A percentile compares a stretch with the other conserved stretches of the same genome.
Conservation (phyloP, 2,113 vertebrate species). For the Pogonocichla stellata region DNA sequence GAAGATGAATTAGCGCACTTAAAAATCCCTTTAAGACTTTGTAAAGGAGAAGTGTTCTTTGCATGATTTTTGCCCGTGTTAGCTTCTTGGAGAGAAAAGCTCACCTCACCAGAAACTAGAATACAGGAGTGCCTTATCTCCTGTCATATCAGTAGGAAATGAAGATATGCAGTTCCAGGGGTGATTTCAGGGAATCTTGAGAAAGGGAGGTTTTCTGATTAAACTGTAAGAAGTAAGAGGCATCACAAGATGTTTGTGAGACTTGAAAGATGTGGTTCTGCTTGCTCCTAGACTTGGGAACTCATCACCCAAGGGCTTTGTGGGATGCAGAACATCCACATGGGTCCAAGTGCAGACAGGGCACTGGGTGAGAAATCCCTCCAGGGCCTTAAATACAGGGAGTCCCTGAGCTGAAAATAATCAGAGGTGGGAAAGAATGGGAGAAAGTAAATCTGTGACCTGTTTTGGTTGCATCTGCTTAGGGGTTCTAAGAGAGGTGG, state of each 20-base stretch:
- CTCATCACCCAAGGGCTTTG: not conserved
- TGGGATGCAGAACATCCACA: not conserved
- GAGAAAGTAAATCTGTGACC: not conserved
- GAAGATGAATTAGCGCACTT: not conserved
- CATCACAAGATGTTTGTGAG: not conserved
- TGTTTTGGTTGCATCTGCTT: not conserved
- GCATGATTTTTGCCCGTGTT: not conserved
- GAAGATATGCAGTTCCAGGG: not conserved
- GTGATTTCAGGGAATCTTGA: not conserved
- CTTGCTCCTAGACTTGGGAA: not conserved
- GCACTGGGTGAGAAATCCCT: not conserved
- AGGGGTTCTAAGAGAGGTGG: not conserved
- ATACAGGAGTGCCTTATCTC: not conserved
- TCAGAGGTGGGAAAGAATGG: not conserved
- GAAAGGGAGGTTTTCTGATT: not conserved
- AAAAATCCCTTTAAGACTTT: not conserved
- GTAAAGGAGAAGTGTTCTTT: not conserved
- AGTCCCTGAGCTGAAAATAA: not conserved
- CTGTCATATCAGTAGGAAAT: not conserved
- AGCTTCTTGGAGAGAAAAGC: not conserved
- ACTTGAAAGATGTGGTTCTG: not conserved
- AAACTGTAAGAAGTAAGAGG: not conserved
- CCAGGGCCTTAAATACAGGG: not conserved
- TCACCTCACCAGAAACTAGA: not conserved
- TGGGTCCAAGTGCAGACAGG: not conserved